These are phyloP conservation scores for Lepus americanus DNA, from an alignment of 2,113 vertebrate species.

Conservation along the genomic window DNA sequence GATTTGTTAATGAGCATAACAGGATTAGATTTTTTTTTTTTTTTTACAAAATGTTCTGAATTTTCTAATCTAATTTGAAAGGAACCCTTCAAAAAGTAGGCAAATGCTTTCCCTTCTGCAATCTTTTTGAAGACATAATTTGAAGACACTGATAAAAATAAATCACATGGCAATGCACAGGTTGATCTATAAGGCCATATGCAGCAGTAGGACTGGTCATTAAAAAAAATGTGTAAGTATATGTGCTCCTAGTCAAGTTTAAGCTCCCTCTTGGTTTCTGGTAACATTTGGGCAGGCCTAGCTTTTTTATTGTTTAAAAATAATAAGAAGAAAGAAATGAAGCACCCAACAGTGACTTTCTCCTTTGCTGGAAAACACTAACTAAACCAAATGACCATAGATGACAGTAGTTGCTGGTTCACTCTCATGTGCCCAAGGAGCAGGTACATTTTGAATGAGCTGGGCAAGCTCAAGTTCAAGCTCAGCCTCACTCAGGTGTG, in stretches of 20 bases:
- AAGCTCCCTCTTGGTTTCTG: conserved; percentile 62
- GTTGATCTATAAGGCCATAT: conserved; percentile 47
- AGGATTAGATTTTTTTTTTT: conserved; percentile 79
- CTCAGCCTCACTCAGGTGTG: conserved; percentile 82
- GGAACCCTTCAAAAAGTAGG: conserved; percentile 79
- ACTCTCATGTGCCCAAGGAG: conserved; percentile 41
- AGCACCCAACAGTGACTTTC: conserved; percentile 69
- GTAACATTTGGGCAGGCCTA: conserved; percentile 67
- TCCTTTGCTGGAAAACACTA: conserved; percentile 67
- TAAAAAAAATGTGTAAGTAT: conserved; percentile 62
- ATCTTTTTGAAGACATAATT: conserved; percentile 78
- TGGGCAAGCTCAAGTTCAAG: neutral
- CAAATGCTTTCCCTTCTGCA: conserved; percentile 77
- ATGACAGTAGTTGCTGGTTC: conserved; percentile 39
- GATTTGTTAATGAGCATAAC: conserved; percentile 85
- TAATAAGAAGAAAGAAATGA: conserved; percentile 65
- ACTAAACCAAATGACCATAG: conserved; percentile 70
- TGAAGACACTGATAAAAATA: conserved; percentile 79
- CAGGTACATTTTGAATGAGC: conserved; percentile 73
- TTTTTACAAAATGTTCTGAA: conserved; percentile 66
- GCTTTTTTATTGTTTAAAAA: conserved; percentile 73
- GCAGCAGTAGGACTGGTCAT: conserved; percentile 74
- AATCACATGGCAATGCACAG: conserved; percentile 72
- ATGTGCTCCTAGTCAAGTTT: conserved; percentile 76
- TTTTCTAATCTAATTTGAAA: conserved; percentile 85